Evolutionary conservation across 2,113 vertebrate species (phyloP).

Genomic region (Melierax canorus): DNA sequence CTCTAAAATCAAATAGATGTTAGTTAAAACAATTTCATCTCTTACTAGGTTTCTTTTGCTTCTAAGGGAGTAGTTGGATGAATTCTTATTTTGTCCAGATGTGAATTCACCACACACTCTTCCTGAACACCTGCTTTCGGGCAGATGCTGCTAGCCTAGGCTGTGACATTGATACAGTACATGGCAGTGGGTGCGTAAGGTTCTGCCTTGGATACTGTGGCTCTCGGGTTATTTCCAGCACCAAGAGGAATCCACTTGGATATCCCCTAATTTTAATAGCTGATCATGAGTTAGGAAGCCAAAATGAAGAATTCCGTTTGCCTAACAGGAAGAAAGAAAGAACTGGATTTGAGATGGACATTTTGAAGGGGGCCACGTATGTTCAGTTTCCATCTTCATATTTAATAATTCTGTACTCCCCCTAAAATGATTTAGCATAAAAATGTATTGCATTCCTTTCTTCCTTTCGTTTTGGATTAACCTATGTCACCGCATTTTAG

Average conservation of each 20-base stretch:
- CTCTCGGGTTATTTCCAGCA: background rate
- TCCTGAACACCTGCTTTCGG: background rate
- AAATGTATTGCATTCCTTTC: background rate
- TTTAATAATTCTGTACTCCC: background rate
- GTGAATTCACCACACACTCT: background rate
- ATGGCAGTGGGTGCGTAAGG: background rate
- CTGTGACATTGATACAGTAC: background rate
- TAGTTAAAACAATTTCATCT: background rate
- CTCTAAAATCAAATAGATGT: background rate
- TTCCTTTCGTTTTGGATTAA: constrained; percentile 1
- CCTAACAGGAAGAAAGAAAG: background rate
- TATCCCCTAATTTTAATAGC: background rate
- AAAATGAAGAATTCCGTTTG: background rate
- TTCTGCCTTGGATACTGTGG: background rate
- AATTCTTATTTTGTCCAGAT: background rate
- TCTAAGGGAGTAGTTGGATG: background rate
- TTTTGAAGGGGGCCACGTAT: background rate
- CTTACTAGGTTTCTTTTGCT: background rate
- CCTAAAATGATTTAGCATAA: background rate
- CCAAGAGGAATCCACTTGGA: background rate
- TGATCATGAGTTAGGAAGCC: background rate
- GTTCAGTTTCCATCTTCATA: background rate
- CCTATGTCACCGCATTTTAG: background rate
- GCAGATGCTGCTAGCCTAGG: background rate
- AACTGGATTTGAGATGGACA: background rate